These are phyloP conservation scores for Diorhabda elongata DNA, from an alignment of 1,140 invertebrate species.

Conservation along the genomic window DNA sequence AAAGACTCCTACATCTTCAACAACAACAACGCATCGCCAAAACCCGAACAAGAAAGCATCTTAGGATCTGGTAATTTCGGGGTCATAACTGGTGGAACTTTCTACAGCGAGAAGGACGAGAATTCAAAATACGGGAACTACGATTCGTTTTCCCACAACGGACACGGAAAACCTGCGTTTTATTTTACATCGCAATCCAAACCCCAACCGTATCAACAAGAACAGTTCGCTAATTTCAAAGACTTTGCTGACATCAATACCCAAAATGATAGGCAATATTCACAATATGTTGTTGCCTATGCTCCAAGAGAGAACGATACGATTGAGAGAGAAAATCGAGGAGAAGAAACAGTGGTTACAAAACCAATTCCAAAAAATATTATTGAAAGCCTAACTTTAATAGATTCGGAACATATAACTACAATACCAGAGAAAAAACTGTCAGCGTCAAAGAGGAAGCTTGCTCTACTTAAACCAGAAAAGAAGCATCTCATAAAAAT, in stretches of 20 bases:
- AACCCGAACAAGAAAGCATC: conserved; percentile 41
- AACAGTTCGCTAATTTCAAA: conserved; percentile 82
- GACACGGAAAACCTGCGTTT: conserved; percentile 56
- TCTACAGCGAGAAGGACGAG: conserved; percentile 61
- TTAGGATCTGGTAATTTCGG: conserved; percentile 86
- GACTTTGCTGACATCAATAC: conserved; percentile 86
- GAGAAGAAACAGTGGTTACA: conserved; percentile 38
- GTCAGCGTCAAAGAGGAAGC: conserved; percentile 62
- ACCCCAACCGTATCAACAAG: conserved; percentile 58
- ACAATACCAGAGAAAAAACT: conserved; percentile 51
- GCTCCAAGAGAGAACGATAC: conserved; percentile 63
- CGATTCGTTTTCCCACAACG: conserved; percentile 62
- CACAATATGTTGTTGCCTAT: conserved; percentile 76
- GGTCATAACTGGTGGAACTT: conserved; percentile 81
- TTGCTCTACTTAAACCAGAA: conserved; percentile 60
- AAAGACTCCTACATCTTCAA: conserved; percentile 25
- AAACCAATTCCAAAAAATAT: conserved; percentile 70
- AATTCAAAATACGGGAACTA: conserved; percentile 54
- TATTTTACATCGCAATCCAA: conserved; percentile 53
- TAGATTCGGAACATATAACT: conserved; percentile 57
- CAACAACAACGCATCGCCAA: conserved; percentile 6
- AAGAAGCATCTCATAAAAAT: conserved; percentile 57
- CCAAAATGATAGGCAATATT: conserved; percentile 74
- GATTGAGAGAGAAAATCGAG: conserved; percentile 14
- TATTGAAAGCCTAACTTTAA: conserved; percentile 68